Percentiles rank a stretch among this genome's conserved stretches.
These are phyloP conservation scores for Myotis brandtii DNA, from an alignment of 2,113 vertebrate genomes.

Conservation along the genomic window DNA sequence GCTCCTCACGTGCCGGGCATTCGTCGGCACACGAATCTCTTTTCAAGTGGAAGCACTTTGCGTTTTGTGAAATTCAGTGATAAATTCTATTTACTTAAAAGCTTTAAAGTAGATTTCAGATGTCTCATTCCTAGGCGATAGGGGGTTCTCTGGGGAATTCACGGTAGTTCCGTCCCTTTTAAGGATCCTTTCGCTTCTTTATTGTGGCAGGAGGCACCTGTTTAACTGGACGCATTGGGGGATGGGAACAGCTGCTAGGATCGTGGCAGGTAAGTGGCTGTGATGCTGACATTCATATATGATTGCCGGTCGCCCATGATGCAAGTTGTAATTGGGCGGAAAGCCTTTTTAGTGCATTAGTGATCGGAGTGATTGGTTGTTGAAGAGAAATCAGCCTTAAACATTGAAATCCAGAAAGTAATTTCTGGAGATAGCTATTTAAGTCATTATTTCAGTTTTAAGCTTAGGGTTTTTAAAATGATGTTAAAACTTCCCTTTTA, in stretches of 20 bases:
- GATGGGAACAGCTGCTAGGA: slow-evolving; percentile 88
- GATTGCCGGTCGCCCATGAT: slow-evolving; percentile 48
- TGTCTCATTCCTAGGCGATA: neutral
- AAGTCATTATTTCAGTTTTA: slow-evolving; percentile 61
- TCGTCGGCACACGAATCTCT: neutral
- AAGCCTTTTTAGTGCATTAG: slow-evolving; percentile 40
- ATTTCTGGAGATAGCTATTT: slow-evolving; percentile 61
- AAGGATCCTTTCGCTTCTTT: slow-evolving; percentile 50
- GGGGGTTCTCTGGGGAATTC: slow-evolving; percentile 1
- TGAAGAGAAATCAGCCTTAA: slow-evolving; percentile 69
- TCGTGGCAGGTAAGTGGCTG: slow-evolving; percentile 89
- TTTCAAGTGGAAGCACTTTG: neutral
- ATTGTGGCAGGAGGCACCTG: slow-evolving; percentile 87
- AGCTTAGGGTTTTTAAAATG: slow-evolving; percentile 47
- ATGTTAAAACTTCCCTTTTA: neutral
- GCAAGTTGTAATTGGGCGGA: slow-evolving; percentile 61
- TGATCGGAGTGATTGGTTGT: slow-evolving; percentile 66
- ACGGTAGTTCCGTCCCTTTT: neutral
- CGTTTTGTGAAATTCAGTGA: neutral
- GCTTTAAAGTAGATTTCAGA: slow-evolving; percentile 27
- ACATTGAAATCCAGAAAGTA: slow-evolving; percentile 63
- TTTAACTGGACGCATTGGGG: slow-evolving; percentile 93
- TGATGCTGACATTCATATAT: slow-evolving; percentile 7
- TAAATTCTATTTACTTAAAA: slow-evolving; percentile 21
- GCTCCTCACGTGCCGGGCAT: neutral